Conservation (phyloP, 2,113 vertebrate genomes). For the Macrotis lagotis region DNA sequence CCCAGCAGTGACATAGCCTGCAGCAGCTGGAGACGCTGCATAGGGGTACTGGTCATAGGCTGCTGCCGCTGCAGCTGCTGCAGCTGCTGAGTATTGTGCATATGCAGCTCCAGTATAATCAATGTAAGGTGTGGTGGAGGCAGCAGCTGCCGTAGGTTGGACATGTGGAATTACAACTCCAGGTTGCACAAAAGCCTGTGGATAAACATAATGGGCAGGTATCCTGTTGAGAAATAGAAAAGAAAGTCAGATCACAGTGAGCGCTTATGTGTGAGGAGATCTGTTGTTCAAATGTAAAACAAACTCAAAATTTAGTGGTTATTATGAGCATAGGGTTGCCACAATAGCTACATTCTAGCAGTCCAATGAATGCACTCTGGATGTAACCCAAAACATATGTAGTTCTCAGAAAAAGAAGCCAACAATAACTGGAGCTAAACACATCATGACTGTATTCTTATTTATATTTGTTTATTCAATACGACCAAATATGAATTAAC, state of each 20-base stretch:
- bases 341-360: slow-evolving; percentile 87
- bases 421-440: background rate
- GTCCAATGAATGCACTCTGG: slow-evolving; percentile 32
- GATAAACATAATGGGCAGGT: slow-evolving; percentile 97
- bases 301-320: slow-evolving; percentile 91
- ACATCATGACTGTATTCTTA: background rate
- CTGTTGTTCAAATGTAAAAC: slow-evolving; percentile 79
- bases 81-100: slow-evolving; percentile 93
- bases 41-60: slow-evolving; percentile 97
- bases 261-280: background rate
- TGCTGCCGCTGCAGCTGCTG: slow-evolving; percentile 85
- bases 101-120: slow-evolving; percentile 98
- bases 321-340: slow-evolving; percentile 97
- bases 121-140: slow-evolving; percentile 94
- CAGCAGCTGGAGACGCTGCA: slow-evolving; percentile 91
- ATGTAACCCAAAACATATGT: slow-evolving; percentile 49
- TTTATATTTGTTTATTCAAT: slow-evolving; percentile 1
- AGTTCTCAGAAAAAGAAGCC: background rate
- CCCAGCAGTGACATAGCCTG: slow-evolving; percentile 91
- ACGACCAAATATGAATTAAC: background rate
- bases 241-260: slow-evolving; percentile 72
- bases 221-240: slow-evolving; percentile 89
- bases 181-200: slow-evolving; percentile 97
- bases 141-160: slow-evolving; percentile 88
- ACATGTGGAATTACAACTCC: slow-evolving; percentile 97